These are phyloP conservation scores for Drosophila micromelanica DNA, from an alignment of 1,140 invertebrate species.

Conservation along the genomic window DNA sequence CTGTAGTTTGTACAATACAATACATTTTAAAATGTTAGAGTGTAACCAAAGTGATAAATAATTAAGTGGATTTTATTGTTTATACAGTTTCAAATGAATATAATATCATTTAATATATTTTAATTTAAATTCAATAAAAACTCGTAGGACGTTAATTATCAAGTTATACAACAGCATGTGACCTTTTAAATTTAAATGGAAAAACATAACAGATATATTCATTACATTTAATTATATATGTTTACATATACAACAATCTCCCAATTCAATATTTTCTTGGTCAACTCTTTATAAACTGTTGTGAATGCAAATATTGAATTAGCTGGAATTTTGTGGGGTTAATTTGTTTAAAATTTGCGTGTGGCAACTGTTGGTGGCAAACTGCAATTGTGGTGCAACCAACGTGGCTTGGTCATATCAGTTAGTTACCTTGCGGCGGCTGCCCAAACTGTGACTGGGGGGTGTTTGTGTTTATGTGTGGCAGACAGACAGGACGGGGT, in stretches of 20 bases:
- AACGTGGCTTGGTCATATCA: neutral
- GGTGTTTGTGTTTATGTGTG: neutral
- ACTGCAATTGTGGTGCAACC: neutral
- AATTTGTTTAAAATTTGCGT: conserved; percentile 1
- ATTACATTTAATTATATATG: too few species aligned
- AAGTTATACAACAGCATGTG: too few species aligned
- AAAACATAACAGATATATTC: too few species aligned
- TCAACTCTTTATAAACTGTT: conserved; percentile 14
- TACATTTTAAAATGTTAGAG: too few species aligned
- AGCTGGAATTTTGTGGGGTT: conserved; percentile 2
- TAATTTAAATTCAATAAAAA: too few species aligned
- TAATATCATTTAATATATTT: too few species aligned
- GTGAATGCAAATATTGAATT: conserved; percentile 21
- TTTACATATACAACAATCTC: neutral
- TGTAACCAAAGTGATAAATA: too few species aligned
- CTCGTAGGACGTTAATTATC: too few species aligned
- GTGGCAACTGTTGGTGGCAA: neutral
- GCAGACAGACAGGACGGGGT: neutral
- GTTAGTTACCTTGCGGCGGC: conserved; percentile 25
- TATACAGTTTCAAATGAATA: too few species aligned
- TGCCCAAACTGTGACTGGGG: conserved; percentile 5
- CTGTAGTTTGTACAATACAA: too few species aligned
- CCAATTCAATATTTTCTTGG: neutral
- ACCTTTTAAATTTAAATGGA: too few species aligned
- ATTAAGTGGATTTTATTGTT: too few species aligned